A percentile compares a stretch with the other conserved stretches of the same genome.
Evolutionary conservation across 1,140 invertebrate species (phyloP).

Genomic region (Neoseiulus cucumeris): DNA sequence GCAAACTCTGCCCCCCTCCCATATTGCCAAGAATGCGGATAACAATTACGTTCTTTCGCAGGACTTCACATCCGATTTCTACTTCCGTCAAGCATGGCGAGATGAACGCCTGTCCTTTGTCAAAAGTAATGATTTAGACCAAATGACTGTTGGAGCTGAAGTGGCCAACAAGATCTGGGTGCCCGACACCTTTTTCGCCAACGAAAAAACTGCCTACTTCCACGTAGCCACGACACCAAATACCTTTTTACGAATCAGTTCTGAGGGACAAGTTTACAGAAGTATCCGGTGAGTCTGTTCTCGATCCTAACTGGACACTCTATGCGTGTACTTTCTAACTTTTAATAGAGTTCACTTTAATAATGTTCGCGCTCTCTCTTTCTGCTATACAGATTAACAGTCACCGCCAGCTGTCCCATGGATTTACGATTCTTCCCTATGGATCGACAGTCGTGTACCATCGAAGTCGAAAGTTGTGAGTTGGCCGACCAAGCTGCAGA

Average conservation of each 20-base stretch:
- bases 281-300: conserved; percentile 29
- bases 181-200: conserved; percentile 36
- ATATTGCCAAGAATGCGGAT: conserved; percentile 18
- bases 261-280: conserved; percentile 29
- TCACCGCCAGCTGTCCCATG: conserved; percentile 29
- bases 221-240: conserved; percentile 36
- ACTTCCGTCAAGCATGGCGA: conserved; percentile 36
- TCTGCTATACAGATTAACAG: conserved; percentile 25
- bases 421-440: conserved; percentile 29
- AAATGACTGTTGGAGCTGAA: conserved; percentile 32
- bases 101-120: conserved; percentile 34
- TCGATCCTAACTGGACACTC: background rate
- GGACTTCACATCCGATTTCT: conserved; percentile 40
- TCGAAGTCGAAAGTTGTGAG: conserved; percentile 35
- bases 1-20: conserved; percentile 24
- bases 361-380: conserved; percentile 11
- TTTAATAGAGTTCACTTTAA: background rate
- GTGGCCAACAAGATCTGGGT: conserved; percentile 35
- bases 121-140: conserved; percentile 25
- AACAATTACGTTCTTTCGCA: conserved; percentile 22
- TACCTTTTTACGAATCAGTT: conserved; percentile 33
- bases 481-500: conserved; percentile 17
- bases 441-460: conserved; percentile 29
- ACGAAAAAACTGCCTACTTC: conserved; percentile 36
- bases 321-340: background rate